These are phyloP conservation scores for Drosophila burlai DNA, from an alignment of 1,140 invertebrate species.

Conservation along the genomic window DNA sequence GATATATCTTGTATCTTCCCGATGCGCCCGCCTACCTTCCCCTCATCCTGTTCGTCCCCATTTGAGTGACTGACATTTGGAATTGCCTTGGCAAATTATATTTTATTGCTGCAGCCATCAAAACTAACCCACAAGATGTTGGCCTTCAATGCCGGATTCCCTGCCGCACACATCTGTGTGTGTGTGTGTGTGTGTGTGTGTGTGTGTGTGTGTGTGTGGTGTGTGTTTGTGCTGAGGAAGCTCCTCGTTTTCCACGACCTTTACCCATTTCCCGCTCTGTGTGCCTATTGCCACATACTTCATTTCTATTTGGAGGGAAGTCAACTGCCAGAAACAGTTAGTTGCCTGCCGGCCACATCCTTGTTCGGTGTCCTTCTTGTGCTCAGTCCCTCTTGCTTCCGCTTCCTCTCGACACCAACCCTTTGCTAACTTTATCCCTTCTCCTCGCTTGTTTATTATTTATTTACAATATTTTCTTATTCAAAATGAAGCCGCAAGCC, in stretches of 20 bases:
- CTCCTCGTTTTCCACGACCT: conserved; percentile 5
- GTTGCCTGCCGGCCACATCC: conserved; percentile 56
- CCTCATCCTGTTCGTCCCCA: not conserved
- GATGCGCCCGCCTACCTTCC: not conserved
- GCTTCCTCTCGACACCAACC: not conserved
- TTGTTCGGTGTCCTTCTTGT: conserved; percentile 24
- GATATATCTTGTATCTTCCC: not conserved
- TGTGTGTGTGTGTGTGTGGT: not conserved
- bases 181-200: not conserved
- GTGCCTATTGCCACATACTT: conserved; percentile 69
- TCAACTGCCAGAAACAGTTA: conserved; percentile 73
- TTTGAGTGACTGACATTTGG: conserved; percentile 49
- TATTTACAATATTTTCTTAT: conserved; percentile 83
- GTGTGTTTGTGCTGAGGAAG: not conserved
- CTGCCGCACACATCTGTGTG: not conserved
- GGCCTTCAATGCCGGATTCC: conserved; percentile 36
- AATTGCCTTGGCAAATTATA: conserved; percentile 71
- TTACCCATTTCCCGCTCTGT: conserved; percentile 10
- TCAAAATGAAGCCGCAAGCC: conserved; percentile 81
- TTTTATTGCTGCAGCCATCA: conserved; percentile 62
- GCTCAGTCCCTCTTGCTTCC: not conserved
- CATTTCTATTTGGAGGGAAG: conserved; percentile 54
- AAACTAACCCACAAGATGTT: conserved; percentile 63
- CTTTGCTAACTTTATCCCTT: conserved; percentile 16
- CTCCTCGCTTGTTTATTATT: conserved; percentile 64